Evolutionary conservation across 2,888 invertebrate species (phyloP), one percentile per base, ranked within the genome.

Genomic region (Aleiodes testaceus): DNA sequence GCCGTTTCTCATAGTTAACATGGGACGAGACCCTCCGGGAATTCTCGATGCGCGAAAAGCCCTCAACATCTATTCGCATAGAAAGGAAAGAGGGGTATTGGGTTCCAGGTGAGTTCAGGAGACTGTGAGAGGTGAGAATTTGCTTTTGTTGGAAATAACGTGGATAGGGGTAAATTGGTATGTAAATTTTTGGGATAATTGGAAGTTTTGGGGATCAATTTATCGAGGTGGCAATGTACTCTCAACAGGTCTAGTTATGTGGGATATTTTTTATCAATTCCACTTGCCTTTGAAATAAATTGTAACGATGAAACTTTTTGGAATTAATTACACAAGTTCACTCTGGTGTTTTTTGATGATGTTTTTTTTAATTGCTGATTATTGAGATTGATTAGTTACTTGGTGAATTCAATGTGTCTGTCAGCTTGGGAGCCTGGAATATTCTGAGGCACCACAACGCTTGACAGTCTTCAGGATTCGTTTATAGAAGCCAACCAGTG

Each of bases 381-480:
- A n/a, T 50, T 47, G 14, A 16, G 50, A 30, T 14, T 16, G 36
- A 42, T 66, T 18, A 7, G 2, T 30, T 26, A 26, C 26, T 36
- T 53, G 6, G n/a, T 42, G 26, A 26, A 20, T 22, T 49, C 18
- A 14, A 22, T 44, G 20, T 14, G 44, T 63, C 44, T 18, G 1
- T 30, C 77, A 80, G 78, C 72, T 71, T 77, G 80, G 77, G 74
- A 78, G 76, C 74, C 77, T 75, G 76, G 74, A 78, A 75, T 79
- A 79, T 80, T 84, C 81, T 85, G 82, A 79, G 77, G 77, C 80
- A 74, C 74, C 72, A 75, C 69, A 72, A 78, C 78, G 79, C 79
- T 84, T 86, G 76, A 74, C 78, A 78, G 86, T 83, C 78, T 87
- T 87, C 86, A 77, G 82, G 80, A 86, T 84, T 85, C 82, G 79